Evolutionary conservation across 2,113 vertebrate genomes (phyloP).

Genomic region (Oostethus manadensis): DNA sequence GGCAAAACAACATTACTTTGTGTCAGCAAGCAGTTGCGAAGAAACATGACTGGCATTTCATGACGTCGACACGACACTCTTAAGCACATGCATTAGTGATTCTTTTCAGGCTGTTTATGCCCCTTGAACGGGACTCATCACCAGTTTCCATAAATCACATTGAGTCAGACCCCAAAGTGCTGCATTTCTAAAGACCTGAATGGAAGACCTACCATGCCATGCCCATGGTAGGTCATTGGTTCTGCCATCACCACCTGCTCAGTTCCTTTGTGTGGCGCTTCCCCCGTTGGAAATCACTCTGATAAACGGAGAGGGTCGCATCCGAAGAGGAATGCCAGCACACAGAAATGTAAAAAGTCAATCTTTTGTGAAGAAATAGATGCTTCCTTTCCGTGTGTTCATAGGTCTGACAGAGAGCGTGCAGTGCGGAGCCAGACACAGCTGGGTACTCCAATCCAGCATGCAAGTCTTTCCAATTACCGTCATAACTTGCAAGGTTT

Average conservation of each 20-base stretch:
- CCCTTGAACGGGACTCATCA: slow-evolving; percentile 19
- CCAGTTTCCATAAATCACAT: slow-evolving; percentile 17
- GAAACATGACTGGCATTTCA: not conserved
- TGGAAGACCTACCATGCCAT: not conserved
- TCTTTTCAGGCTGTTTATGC: slow-evolving; percentile 1
- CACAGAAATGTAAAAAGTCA: slow-evolving; percentile 9
- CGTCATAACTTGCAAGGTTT: slow-evolving; percentile 19
- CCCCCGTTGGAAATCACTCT: slow-evolving; percentile 13
- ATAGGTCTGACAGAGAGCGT: slow-evolving; percentile 11
- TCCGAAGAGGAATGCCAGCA: slow-evolving; percentile 15
- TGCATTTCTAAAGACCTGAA: not conserved
- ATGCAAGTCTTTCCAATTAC: slow-evolving; percentile 37
- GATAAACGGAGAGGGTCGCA: slow-evolving; percentile 13
- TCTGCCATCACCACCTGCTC: slow-evolving; percentile 9
- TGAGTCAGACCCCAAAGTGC: not conserved
- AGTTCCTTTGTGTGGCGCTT: slow-evolving; percentile 11
- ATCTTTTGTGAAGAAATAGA: slow-evolving; percentile 21
- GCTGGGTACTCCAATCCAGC: slow-evolving; percentile 10
- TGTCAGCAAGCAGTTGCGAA: too few species aligned
- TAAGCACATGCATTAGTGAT: slow-evolving; percentile 10
- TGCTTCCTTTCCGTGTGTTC: slow-evolving; percentile 22
- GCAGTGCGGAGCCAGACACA: slow-evolving; percentile 21
- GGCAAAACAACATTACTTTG: too few species aligned
- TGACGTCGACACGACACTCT: not conserved
- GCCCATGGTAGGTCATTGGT: not conserved